phyloP scores from a whole-genome alignment of 2,113 vertebrate species.

The Pipa parva region DNA sequence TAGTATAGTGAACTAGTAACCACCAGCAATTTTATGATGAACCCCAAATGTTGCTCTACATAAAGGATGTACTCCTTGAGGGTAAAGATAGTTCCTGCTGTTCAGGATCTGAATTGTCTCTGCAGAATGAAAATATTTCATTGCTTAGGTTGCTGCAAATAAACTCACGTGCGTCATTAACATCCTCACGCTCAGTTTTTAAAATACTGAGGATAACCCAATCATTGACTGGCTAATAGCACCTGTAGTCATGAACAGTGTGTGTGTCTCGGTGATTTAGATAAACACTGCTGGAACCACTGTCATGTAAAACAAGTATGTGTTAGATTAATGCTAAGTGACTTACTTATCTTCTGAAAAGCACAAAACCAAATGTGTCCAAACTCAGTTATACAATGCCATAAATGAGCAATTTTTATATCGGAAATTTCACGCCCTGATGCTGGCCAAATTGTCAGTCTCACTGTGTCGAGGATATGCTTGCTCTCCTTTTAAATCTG shows the following conservation, averaged over 20 bases:
- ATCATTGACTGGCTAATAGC: conserved; percentile 10
- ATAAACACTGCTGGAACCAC: conserved; percentile 9
- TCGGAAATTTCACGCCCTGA: conserved; percentile 43
- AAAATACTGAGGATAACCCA: neutral
- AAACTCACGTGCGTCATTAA: too few relatives aligned
- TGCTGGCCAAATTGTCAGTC: conserved; percentile 38
- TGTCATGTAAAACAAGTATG: conserved; percentile 36
- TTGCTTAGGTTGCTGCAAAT: too few relatives aligned
- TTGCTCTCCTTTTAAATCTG: conserved; percentile 39
- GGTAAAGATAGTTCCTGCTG: too few relatives aligned
- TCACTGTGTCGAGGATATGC: conserved; percentile 38
- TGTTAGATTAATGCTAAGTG: conserved; percentile 37
- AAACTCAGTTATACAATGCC: conserved; percentile 23
- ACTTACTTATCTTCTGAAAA: conserved; percentile 32
- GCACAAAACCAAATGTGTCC: conserved; percentile 35
- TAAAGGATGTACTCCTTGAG: too few relatives aligned
- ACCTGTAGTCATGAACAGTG: conserved; percentile 8
- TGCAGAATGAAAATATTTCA: too few relatives aligned
- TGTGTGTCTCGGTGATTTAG: neutral
- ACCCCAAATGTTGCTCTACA: too few relatives aligned
- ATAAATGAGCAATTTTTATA: conserved; percentile 39
- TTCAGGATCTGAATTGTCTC: too few relatives aligned
- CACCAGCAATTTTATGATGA: too few relatives aligned
- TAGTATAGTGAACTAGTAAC: too few relatives aligned
- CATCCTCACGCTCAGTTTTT: too few relatives aligned